Base-by-base conservation (phyloP, 2,888 invertebrate species). In the Ornithoptera alexandrae region DNA sequence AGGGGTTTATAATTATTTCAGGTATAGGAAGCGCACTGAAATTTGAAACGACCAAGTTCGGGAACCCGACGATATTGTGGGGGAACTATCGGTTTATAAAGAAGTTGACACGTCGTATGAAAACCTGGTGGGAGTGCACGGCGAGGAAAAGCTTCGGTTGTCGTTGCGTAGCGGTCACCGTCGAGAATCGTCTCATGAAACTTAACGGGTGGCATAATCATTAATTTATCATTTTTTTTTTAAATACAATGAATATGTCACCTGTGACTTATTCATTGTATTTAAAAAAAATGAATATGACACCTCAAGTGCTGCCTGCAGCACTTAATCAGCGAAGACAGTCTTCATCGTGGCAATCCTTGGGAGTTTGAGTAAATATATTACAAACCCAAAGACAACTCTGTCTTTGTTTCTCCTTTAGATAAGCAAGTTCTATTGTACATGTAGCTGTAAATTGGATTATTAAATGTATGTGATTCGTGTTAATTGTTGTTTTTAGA, bases 91-190 rank as follows among this genome's bases (percentile, higher is more conserved):
- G 88, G 53, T 90, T 90, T 68, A 82, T 83, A 20, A 90, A 89
- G 77, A 90, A 90, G 75, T 72, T 90, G 71, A 75, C 79, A 10
- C 80, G 90, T 0, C 80, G 84, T 18, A 69, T 78, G 46, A 90
- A 90, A 78, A 88, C 89, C 22, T 90, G 90, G 89, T 91, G 90
- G 91, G 90, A 90, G 77, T 91, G 91, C 62, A 83, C 83, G 0
- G 83, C 84, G 1, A 83, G 88, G 74, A 90, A 88, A 81, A 81
- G 74, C 17, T 74, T 72, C 18, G 84, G 84, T 0, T 92, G 91
- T 74, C 82, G 84, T 3, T 90, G 90, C 71, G 80, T 88, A 7
- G 86, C 86, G 7, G 89, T 89, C 70, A 91, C 91, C 7, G 80
- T 85, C 3, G 81, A 88, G 36, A 82, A 88, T 59, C 78, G 85